These are phyloP conservation scores for Cyprinodon diabolis DNA, from an alignment of 2,797 vertebrate species.

Conservation along the genomic window DNA sequence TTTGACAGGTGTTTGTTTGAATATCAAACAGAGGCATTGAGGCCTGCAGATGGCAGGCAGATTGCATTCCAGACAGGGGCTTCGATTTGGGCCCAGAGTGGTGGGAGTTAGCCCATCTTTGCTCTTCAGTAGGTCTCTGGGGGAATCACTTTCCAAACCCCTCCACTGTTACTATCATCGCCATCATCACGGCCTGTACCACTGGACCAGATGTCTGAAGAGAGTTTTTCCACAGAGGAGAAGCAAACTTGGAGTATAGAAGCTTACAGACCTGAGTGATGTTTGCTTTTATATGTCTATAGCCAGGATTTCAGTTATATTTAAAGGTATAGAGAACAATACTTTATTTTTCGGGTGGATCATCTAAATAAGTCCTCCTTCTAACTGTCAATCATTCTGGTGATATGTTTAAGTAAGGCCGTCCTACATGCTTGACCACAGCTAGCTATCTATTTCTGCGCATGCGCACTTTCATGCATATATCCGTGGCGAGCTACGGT, in stretches of 20 bases:
- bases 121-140: constrained; percentile 58
- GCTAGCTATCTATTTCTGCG: no score
- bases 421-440: no score
- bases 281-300: constrained; percentile 19
- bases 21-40: constrained; percentile 75
- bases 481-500: no score
- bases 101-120: constrained; percentile 47
- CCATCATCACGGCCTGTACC: constrained; percentile 35
- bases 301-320: constrained; percentile 4
- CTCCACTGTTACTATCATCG: constrained; percentile 35
- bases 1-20: constrained; percentile 83
- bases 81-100: constrained; percentile 59
- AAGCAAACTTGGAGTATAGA: constrained; percentile 30
- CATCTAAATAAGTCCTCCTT: no score
- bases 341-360: no score
- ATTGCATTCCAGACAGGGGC: constrained; percentile 79
- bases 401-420: no score
- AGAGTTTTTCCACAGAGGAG: constrained; percentile 35
- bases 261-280: constrained; percentile 31
- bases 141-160: constrained; percentile 44
- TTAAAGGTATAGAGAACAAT: background rate
- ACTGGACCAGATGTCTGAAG: constrained; percentile 28
- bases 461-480: no score
- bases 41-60: constrained; percentile 81
- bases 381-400: no score